Base-by-base conservation (phyloP, 2,888 invertebrate genomes). In the Conistra vaccinii region DNA sequence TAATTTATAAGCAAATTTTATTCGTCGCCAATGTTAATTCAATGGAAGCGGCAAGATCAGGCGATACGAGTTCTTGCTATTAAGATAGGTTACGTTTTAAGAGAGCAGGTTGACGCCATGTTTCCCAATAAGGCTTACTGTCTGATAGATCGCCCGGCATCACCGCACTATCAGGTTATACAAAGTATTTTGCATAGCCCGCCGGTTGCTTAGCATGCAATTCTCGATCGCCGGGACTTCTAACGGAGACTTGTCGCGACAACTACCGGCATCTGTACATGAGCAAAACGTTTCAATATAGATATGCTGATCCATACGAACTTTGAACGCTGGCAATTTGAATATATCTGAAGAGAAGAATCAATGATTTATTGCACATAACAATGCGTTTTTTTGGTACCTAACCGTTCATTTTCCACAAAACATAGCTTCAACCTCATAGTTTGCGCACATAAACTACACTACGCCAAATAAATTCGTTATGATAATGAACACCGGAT, bases 241-340 rank as follows among this genome's bases (percentile, higher is more conserved):
- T 94, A 94, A 94, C 94, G 93, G 93, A 89, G 89, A 87, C 86
- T 87, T 90, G 93, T 93, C 94, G 94, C 92, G 93, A 91, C 94
- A 87, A 92, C 95, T 93, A 91, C 94, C 93, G 92, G 92, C 92
- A 89, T 85, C 83, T 85, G 83, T 80, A 69, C 81, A 83, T 76
- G 79, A 81, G 69, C n/a, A n/a, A 65, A 81, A 78, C 73, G 84
- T 79, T 81, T 79, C 57, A 76, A 78, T 73, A 76, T 70, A 80
- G 26, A 70, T 75, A 79, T 87, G 78, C 86, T 87, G 78, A 71
- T 42, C 32, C 2, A 65, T 79, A 80, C 48, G 66, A 80, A 71
- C 61, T 74, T 77, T 68, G 67, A 77, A 80, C 39, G 53, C 20
- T 61, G 32, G 29, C n/a, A 35, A 72, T 77, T 76, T 72, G 55